Conservation (phyloP, 2,888 invertebrate species). For the Therioaphis trifolii region DNA sequence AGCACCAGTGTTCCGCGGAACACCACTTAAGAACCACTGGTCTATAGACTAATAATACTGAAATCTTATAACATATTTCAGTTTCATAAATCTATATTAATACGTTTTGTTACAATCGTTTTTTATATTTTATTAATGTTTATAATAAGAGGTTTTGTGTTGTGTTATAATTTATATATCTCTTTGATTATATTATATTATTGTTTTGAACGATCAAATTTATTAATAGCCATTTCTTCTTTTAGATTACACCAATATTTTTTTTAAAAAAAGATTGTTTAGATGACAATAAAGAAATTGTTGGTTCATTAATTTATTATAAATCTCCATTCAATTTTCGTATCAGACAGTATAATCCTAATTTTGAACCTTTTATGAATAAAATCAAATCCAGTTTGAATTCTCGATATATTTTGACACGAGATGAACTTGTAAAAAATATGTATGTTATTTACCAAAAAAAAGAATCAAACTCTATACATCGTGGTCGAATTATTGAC, state of each 20-base stretch:
- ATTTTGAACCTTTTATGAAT: conserved; percentile 22
- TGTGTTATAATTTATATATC: no score
- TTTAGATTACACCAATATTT: conserved; percentile 32
- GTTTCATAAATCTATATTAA: no score
- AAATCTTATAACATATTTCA: no score
- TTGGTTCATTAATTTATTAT: conserved; percentile 41
- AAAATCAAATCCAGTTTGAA: conserved; percentile 21
- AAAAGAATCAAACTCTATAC: not conserved
- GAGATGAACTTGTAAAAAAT: conserved; percentile 44
- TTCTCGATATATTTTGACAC: conserved; percentile 39
- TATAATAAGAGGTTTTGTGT: no score
- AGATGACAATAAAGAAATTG: not conserved
- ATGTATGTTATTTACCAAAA: conserved; percentile 50
- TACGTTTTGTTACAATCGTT: no score
- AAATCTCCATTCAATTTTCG: conserved; percentile 45
- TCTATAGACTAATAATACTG: no score
- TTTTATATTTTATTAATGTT: no score
- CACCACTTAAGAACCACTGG: no score
- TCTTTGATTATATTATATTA: no score
- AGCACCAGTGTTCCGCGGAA: no score
- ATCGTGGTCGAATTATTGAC: conserved; percentile 47
- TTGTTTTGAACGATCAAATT: no score
- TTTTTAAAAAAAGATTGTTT: conserved; percentile 18
- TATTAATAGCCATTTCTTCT: not conserved
- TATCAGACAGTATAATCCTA: conserved; percentile 36